Evolutionary conservation across 2,797 vertebrate genomes (phyloP).

Genomic region (Alcedo atthis): DNA sequence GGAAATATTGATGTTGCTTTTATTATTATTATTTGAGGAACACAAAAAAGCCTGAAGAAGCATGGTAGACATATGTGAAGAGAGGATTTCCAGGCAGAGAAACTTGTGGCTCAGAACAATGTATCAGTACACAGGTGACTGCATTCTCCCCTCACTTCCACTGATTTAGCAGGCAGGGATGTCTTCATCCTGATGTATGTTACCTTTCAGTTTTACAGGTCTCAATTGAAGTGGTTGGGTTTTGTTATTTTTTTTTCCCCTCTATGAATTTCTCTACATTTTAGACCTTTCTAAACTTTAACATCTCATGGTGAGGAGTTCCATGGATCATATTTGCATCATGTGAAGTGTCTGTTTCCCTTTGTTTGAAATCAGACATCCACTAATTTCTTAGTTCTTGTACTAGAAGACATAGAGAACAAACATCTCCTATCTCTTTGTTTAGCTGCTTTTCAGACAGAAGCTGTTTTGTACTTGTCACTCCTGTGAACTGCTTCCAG

Average conservation of each 20-base stretch:
- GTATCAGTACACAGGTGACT: neutral
- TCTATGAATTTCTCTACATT: neutral
- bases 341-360: neutral
- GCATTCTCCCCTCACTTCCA: neutral
- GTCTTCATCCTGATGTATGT: neutral
- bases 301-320: neutral
- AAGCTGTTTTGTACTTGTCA: neutral
- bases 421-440: neutral
- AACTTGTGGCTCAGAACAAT: neutral
- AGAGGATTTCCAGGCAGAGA: neutral
- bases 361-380: neutral
- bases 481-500: neutral
- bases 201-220: neutral
- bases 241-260: neutral
- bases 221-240: neutral
- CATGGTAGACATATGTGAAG: fast-evolving
- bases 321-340: neutral
- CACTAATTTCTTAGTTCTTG: neutral
- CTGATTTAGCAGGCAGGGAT: neutral
- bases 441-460: neutral
- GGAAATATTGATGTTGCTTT: neutral
- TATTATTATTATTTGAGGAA: neutral
- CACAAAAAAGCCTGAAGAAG: neutral
- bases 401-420: neutral
- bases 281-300: neutral